Evolutionary conservation across 2,113 vertebrate genomes (phyloP), one percentile per base, ranked within the genome.

Genomic region (Brachionichthys hirsutus): DNA sequence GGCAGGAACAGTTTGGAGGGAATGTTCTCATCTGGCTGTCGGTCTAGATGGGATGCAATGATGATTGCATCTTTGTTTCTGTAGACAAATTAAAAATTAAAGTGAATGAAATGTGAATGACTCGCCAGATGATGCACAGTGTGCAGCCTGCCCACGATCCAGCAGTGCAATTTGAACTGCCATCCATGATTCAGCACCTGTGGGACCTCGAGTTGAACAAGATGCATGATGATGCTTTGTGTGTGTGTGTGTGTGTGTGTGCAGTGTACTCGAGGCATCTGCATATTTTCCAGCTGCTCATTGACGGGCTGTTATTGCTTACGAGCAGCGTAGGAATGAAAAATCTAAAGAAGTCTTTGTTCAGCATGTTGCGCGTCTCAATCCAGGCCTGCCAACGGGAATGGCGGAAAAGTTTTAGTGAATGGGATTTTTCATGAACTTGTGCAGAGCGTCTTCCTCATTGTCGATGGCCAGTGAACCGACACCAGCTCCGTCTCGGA

Each of bases 121-220:
- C 47, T 54, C 40, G 41, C 66, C 51, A 58, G 17, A 24, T 65
- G 43, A 63, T 54, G 54, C 53, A 56, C 12, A 48, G 52, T 42
- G 41, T 38, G 47, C 13, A 16, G 24, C 18, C 18, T 9, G 12
- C 40, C 36, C 63, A 3, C 18, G 59, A 30, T 30, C 24, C 24
- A 30, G 24, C 17, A 62, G 53, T 65, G 62, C 77, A 67, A 83
- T 76, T 63, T 57, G 2, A 73, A 19, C 35, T 70, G 65, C 51
- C 59, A n/a, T 11, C 41, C 59, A 67, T 66, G 67, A 84, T 73
- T 65, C 54, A 78, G 10, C 58, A 76, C 58, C 61, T 18, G 11
- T 38, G 17, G 10, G 12, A 38, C 55, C 16, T 52, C n/a, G 52
- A 14, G 20, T 13, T 60, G 54, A 84, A 44, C 19, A 65, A 71